Conservation (phyloP, 2,797 vertebrate species). For the Typhlichthys eigenmanni region DNA sequence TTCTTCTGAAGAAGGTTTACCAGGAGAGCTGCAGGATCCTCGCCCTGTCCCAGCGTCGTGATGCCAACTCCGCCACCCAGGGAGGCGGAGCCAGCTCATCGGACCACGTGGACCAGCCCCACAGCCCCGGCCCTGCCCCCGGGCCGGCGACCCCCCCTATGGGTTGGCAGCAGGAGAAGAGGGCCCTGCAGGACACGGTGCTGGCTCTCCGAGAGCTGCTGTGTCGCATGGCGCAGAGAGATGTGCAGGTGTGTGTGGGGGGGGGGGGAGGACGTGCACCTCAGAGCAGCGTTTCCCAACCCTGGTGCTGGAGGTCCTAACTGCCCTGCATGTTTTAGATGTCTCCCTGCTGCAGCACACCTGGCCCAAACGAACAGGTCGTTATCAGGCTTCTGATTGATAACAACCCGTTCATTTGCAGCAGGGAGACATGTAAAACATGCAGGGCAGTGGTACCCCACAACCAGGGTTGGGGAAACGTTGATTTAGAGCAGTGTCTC, state of each 20-base stretch:
- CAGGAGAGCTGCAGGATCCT: constrained; percentile 90
- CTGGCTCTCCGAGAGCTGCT: constrained; percentile 83
- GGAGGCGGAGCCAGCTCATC: constrained; percentile 9
- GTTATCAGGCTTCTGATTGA: too few species aligned
- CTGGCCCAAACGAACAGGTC: too few species aligned
- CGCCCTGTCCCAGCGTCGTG: constrained; percentile 81
- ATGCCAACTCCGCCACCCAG: constrained; percentile 25
- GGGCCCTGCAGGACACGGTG: constrained; percentile 83
- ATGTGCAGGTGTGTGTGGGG: constrained; percentile 72
- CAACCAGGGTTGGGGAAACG: too few species aligned
- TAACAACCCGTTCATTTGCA: too few species aligned
- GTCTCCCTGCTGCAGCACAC: too few species aligned
- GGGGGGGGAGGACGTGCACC: too few species aligned
- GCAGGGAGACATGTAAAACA: too few species aligned
- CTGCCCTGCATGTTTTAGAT: too few species aligned
- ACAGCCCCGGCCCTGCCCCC: not conserved
- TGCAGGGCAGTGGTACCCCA: too few species aligned
- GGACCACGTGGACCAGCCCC: constrained; percentile 52
- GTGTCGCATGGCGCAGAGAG: constrained; percentile 78
- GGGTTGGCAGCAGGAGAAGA: constrained; percentile 82
- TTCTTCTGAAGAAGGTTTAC: constrained; percentile 86
- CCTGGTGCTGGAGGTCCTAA: too few species aligned
- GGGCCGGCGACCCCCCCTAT: constrained; percentile 49
- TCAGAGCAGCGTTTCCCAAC: too few species aligned
- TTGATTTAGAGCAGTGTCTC: too few species aligned